phyloP scores from a whole-genome alignment of 2,888 invertebrate species.

The Conistra vaccinii region DNA sequence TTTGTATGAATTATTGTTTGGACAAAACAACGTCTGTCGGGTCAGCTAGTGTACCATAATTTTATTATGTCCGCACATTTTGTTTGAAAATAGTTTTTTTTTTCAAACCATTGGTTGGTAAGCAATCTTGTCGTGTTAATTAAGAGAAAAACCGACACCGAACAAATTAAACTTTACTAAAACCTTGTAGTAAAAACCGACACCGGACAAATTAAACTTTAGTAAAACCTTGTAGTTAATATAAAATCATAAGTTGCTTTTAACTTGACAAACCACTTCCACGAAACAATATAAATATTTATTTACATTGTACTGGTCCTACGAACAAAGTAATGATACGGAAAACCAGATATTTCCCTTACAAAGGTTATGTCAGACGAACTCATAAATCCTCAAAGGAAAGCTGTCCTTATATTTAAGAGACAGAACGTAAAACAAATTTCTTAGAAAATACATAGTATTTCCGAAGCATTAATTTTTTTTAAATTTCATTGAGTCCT shows the following conservation, averaged over 20 bases:
- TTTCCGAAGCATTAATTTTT: too few relatives aligned
- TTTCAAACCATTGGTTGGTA: too few relatives aligned
- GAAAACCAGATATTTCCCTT: conserved; percentile 10
- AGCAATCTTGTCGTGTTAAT: background rate
- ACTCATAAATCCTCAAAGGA: conserved; percentile 16
- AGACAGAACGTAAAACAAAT: too few relatives aligned
- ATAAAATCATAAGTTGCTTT: conserved; percentile 12
- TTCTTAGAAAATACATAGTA: too few relatives aligned
- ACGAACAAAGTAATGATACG: conserved; percentile 26
- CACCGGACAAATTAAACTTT: conserved; percentile 2
- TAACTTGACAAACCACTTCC: too few relatives aligned
- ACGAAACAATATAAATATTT: conserved; percentile 12
- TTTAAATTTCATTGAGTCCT: too few relatives aligned
- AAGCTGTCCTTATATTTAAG: too few relatives aligned
- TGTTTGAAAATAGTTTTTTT: background rate
- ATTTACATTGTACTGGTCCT: conserved; percentile 9
- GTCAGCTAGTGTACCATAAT: background rate
- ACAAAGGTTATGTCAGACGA: conserved; percentile 6
- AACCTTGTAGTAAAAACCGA: conserved; percentile 16
- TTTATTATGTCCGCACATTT: background rate
- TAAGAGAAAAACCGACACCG: background rate
- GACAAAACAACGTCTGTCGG: background rate
- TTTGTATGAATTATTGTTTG: background rate
- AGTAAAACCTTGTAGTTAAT: conserved; percentile 21
- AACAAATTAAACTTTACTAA: conserved; percentile 18